A percentile compares a stretch with the other conserved stretches of the same genome.
Conservation (phyloP, 2,113 vertebrate genomes). For the Gymnocephalus cernua region DNA sequence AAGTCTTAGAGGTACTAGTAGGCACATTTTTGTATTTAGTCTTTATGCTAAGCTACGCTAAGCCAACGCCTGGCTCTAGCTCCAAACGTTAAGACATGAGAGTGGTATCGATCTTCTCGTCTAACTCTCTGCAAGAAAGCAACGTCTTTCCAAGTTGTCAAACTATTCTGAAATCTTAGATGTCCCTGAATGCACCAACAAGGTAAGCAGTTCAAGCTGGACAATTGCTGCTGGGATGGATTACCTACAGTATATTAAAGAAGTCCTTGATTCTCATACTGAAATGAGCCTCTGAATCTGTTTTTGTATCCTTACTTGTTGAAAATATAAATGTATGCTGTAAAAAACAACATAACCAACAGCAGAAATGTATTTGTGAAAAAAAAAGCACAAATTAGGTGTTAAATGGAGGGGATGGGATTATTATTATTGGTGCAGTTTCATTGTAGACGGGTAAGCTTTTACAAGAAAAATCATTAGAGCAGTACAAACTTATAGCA, state of each 20-base stretch:
- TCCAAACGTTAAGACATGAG: not conserved
- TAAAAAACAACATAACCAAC: not conserved
- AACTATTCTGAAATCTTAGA: not conserved
- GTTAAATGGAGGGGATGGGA: not conserved
- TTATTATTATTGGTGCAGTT: not conserved
- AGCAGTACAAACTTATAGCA: not conserved
- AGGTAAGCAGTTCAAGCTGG: not conserved
- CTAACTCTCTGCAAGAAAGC: not conserved
- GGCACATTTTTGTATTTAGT: not conserved
- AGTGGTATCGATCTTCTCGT: not conserved
- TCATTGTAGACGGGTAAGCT: not conserved
- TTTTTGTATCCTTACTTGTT: not conserved
- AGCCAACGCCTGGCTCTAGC: not conserved
- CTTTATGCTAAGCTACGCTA: not conserved
- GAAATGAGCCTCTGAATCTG: not conserved
- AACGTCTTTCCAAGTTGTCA: not conserved
- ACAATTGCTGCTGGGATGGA: not conserved
- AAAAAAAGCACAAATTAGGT: not conserved
- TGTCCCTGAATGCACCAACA: not conserved
- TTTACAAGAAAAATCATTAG: constrained; percentile 13
- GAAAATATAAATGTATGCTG: not conserved
- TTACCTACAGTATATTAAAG: not conserved
- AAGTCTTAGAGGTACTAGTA: not conserved
- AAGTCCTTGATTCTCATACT: not conserved
- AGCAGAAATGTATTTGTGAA: not conserved